Evolutionary conservation across 2,888 invertebrate species (phyloP).

Genomic region (Electrophaes corylata): DNA sequence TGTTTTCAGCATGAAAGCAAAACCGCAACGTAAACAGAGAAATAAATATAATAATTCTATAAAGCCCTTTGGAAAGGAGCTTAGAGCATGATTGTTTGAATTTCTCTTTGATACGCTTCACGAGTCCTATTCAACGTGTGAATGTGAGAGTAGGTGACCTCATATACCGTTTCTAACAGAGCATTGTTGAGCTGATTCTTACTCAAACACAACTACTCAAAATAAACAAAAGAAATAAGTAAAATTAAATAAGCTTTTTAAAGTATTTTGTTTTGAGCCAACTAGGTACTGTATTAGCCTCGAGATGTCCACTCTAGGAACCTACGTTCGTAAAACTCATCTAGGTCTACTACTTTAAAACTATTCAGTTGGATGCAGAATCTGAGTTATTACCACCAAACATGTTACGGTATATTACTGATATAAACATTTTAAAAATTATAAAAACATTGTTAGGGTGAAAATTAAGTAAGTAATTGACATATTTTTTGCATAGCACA

Average conservation of each 20-base stretch:
- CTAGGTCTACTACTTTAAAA: too few relatives aligned
- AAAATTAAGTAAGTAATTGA: neutral
- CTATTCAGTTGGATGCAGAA: too few relatives aligned
- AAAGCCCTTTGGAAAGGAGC: conserved; percentile 11
- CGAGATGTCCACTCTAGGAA: too few relatives aligned
- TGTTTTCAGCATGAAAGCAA: neutral
- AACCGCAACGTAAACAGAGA: neutral
- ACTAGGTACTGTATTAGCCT: too few relatives aligned
- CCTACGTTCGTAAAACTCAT: too few relatives aligned
- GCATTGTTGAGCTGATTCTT: neutral
- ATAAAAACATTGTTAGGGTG: neutral
- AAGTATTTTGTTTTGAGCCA: too few relatives aligned
- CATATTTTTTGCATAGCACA: neutral
- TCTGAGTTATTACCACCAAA: too few relatives aligned
- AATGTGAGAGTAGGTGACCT: conserved; percentile 35
- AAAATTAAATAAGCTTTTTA: neutral
- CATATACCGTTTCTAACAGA: conserved; percentile 4
- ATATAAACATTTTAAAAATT: too few relatives aligned
- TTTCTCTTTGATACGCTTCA: conserved; percentile 35
- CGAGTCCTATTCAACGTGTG: conserved; percentile 36
- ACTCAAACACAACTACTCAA: too few relatives aligned
- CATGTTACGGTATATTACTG: neutral
- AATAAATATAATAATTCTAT: conserved; percentile 4
- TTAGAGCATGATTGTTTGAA: conserved; percentile 12
- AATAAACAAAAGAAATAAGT: too few relatives aligned